Evolutionary conservation across 2,888 invertebrate genomes (phyloP).

Genomic region (Nomada fucata): DNA sequence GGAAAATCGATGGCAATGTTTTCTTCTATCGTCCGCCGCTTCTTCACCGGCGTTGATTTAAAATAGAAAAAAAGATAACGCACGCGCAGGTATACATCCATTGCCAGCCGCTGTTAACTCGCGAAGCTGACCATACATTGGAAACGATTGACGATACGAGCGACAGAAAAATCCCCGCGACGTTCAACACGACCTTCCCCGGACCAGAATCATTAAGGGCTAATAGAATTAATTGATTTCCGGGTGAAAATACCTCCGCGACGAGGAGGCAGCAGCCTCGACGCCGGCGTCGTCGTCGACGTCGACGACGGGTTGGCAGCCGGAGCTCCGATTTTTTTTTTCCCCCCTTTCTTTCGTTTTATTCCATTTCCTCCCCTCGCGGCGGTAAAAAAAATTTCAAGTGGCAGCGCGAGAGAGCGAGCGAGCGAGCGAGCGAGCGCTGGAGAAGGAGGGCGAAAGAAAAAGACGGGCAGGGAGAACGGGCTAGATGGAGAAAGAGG

Average conservation of each 20-base stretch:
- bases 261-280: slow-evolving; percentile 32
- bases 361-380: slow-evolving; percentile 75
- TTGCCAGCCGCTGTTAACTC: not conserved
- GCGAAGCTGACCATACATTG: not conserved
- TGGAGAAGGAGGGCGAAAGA: slow-evolving; percentile 62
- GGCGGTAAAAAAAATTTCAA: slow-evolving; percentile 78
- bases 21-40: not conserved
- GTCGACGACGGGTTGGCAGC: slow-evolving; percentile 60
- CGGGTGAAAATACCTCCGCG: slow-evolving; percentile 23
- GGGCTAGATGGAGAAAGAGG: slow-evolving; percentile 35
- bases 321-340: slow-evolving; percentile 66
- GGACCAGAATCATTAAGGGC: not conserved
- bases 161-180: not conserved
- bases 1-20: not conserved
- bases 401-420: slow-evolving; percentile 69
- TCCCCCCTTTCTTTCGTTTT: slow-evolving; percentile 71
- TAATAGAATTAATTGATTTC: slow-evolving; percentile 31
- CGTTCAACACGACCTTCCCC: not conserved
- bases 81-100: not conserved
- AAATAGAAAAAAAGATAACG: not conserved
- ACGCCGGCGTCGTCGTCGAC: slow-evolving; percentile 48
- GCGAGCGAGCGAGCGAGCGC: slow-evolving; percentile 66
- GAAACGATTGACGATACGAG: not conserved
- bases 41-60: not conserved
- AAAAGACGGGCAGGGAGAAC: slow-evolving; percentile 37